Base-by-base conservation (phyloP, 2,797 vertebrate genomes). In the Antennarius maculatus region DNA sequence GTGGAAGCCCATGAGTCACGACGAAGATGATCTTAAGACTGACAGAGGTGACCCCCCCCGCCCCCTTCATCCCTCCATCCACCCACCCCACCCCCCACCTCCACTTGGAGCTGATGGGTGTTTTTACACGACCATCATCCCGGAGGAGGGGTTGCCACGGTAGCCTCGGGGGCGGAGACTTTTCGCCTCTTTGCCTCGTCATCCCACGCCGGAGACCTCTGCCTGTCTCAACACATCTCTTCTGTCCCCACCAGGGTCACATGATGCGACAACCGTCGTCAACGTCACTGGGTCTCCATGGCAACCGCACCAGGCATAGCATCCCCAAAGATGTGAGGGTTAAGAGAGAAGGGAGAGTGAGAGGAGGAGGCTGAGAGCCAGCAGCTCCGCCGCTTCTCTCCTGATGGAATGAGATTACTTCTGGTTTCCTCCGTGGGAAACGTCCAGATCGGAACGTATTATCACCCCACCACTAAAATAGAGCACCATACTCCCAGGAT, bases 251-350 rank as follows among this genome's bases (percentile, higher is more conserved):
- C 69, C 81, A 81, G 81, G 86, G 81, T 88, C 88, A 87, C 76
- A 74, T 80, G 82, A 86, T 83, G 82, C 69, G 80, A 86, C 84
- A 88, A 64, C 69, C 51, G 41, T 52, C n/a, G 57, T 82, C 82
- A 81, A 88, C 86, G 84, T 92, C 88, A 89, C 70, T 4, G 54
- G 1, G 76, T 90, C 71, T 64, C 87, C 87, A 88, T 88, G 14
- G 89, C 72, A 86, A 92, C 91, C 11, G 46, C 12, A 27, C 80
- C 6, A 46, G 77, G 83, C 71, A 62, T 80, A 87, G 85, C 82
- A 88, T 89, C 80, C 74, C 75, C 43, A 14, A 85, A 88, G 88
- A 85, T 79, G 82, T 72, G 68, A 72, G 60, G 55, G 79, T 85
- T 82, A 79, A 81, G 42, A 45, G 71, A 70, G 56, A 49, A 41